Base-by-base conservation (phyloP, 2,113 vertebrate species). In the Misgurnus anguillicaudatus region DNA sequence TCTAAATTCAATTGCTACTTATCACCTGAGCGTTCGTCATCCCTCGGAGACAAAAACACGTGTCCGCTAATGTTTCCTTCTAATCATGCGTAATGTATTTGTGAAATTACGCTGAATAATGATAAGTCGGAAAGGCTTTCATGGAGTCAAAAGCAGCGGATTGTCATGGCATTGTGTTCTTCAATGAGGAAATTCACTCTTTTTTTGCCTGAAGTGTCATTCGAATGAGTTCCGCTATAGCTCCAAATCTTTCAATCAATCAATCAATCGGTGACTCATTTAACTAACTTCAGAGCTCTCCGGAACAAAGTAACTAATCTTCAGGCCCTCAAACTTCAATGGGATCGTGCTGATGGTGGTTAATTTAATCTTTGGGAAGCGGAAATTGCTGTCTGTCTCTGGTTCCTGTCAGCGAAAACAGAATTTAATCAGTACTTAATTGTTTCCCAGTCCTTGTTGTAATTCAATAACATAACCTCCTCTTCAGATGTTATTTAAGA, bases 391-490 rank as follows among this genome's bases (percentile, higher is more conserved):
- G 80, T 71, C 77, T 77, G 80, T 82, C 83, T 85, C 69, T 58
- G 41, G 36, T 62, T 80, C 60, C 53, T 68, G 61, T 82, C 72
- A 76, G 80, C 58, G 61, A 82, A 55, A 61, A 68, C 58, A 21
- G 77, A 82, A 81, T 85, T 79, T 82, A 85, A 82, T 82, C 76
- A 79, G 73, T 65, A 80, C 73, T 80, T 85, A 79, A 85, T 85
- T 85, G 83, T 85, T 82, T 85, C 77, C 77, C 80, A 80, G 71
- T 80, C 79, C 77, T 78, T 80, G 80, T 68, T 73, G 83, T 82
- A 85, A 85, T 82, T 85, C 73, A 85, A 82, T 80, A 76, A 82
- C 77, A 63, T 42, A 42, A 82, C 42, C 72, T 71, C 70, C 77
- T 78, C 62, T 72, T 82, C 77, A n/a, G 80, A 68, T 78, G 55